These are phyloP conservation scores for Thalpophila matura DNA, from an alignment of 2,888 invertebrate species.

Conservation along the genomic window DNA sequence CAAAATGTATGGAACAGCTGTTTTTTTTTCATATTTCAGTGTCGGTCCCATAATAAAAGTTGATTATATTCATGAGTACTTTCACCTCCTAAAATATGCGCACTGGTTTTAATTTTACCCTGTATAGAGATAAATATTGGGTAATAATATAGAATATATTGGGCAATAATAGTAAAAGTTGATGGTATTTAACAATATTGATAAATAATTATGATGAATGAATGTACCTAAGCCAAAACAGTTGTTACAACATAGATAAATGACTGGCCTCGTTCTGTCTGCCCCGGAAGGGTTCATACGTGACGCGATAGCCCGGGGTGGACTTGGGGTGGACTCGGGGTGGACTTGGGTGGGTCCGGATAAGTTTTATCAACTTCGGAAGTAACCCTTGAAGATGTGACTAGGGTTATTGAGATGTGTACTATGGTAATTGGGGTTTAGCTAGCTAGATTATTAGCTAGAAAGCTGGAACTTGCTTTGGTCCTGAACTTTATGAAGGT, in stretches of 20 bases:
- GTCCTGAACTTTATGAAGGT: neutral
- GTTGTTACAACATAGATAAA: conserved; percentile 15
- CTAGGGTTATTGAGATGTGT: conserved; percentile 12
- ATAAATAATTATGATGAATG: no score
- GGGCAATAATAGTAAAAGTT: no score
- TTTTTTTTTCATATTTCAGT: no score
- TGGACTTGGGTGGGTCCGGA: neutral
- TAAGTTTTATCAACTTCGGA: conserved; percentile 20
- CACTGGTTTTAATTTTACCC: no score
- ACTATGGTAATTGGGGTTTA: conserved; percentile 1
- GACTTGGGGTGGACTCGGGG: neutral
- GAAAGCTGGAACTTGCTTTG: neutral
- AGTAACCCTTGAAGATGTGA: conserved; percentile 6
- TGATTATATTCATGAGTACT: no score
- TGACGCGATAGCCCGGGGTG: conserved; percentile 1
- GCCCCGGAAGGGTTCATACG: conserved; percentile 31
- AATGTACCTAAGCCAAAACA: conserved; percentile 9
- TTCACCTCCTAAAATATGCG: no score
- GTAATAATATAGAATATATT: no score
- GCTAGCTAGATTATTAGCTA: neutral
- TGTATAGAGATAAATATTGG: no score
- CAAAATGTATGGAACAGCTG: no score
- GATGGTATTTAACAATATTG: no score
- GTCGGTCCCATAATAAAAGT: no score
- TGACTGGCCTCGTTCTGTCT: neutral